These are phyloP conservation scores for Centropus unirufus DNA, from an alignment of 2,113 vertebrate species.

Conservation along the genomic window DNA sequence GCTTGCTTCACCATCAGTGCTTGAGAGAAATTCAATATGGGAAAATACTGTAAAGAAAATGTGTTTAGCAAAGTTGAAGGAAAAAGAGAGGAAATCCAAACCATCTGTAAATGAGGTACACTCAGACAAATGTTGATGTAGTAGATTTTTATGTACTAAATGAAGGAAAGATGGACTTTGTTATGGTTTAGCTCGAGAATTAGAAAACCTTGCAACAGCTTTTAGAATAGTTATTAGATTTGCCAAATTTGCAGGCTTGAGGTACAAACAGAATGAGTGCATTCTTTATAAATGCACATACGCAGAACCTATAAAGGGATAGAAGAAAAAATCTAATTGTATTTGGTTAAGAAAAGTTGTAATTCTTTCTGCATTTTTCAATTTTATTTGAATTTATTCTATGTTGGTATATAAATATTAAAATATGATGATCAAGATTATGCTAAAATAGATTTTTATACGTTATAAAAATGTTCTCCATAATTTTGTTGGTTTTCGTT, in stretches of 20 bases:
- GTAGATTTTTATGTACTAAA: background rate
- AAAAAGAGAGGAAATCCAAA: background rate
- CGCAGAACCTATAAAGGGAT: background rate
- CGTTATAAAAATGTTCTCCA: background rate
- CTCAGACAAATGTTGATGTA: accelerated
- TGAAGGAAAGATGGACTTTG: background rate
- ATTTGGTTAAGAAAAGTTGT: background rate
- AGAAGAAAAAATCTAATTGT: background rate
- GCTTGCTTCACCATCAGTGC: background rate
- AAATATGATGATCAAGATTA: background rate
- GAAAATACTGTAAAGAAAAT: background rate
- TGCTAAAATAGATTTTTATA: background rate
- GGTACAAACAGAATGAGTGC: background rate
- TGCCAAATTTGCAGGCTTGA: background rate
- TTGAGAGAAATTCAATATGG: background rate
- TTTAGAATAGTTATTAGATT: background rate
- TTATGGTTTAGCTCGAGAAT: background rate
- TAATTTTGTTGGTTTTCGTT: background rate
- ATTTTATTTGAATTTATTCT: background rate
- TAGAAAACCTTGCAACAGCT: background rate
- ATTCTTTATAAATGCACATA: background rate
- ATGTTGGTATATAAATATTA: background rate
- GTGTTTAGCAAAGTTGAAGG: background rate
- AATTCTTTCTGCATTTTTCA: background rate
- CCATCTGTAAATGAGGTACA: background rate